Conservation (phyloP, 2,797 vertebrate species). For the Sebastes oblongus region DNA sequence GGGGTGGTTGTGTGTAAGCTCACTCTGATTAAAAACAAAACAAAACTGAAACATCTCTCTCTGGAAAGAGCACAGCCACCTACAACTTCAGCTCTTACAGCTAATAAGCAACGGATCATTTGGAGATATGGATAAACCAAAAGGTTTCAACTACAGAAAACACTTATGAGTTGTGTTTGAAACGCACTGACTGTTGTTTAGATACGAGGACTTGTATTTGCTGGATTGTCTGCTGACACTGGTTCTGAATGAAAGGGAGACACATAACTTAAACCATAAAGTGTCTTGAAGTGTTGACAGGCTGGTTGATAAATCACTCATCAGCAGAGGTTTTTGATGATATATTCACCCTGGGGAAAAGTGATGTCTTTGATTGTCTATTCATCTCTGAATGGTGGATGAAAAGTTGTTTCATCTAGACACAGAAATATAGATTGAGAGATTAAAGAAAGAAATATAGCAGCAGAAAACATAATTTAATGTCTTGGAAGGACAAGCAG, state of each 20-base stretch:
- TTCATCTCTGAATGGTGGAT: not conserved
- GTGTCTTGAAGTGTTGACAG: not conserved
- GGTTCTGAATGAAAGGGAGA: not conserved
- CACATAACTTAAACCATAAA: not conserved
- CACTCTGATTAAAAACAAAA: not conserved
- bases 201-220: rapidly evolving
- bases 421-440: not conserved
- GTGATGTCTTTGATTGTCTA: not conserved
- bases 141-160: not conserved
- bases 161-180: not conserved
- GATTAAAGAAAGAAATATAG: not conserved
- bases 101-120: too few species aligned
- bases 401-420: not conserved
- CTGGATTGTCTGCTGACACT: not conserved
- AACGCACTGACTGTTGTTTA: not conserved
- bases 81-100: too few species aligned
- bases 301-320: not conserved
- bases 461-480: not conserved
- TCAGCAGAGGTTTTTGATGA: not conserved
- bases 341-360: not conserved
- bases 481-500: not conserved
- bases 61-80: not conserved
- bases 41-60: not conserved
- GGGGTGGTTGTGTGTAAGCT: too few species aligned
- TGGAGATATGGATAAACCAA: too few species aligned